Evolutionary conservation across 2,113 vertebrate genomes (phyloP), one percentile per base, ranked within the genome.

Genomic region (Lathamus discolor): DNA sequence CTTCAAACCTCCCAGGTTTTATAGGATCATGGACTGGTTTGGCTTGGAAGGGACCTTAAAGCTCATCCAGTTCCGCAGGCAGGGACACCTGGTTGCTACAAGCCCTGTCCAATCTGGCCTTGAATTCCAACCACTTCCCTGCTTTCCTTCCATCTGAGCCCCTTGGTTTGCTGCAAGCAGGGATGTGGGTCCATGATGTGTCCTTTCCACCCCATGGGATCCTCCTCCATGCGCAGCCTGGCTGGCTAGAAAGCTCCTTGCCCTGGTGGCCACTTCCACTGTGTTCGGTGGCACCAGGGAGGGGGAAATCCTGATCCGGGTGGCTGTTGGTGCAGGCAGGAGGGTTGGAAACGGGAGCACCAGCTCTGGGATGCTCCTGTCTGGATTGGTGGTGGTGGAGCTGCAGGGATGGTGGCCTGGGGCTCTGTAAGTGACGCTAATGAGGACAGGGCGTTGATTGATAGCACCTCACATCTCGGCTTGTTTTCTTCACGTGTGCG

Each of bases 361-460:
- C 46, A 10, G 13, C 44, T 19, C 48, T 0, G 3, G 5, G 37
- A 17, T 35, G 57, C 51, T 52, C 37, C 52, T 41, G 62, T 16
- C 92, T 29, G 68, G 5, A 3, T 4, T 1, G 1, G 17, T 46
- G n/a, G 3, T 12, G 31, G 5, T 4, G 7, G 24, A 37, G 20
- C 63, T 1, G 1, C 20, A 1, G 63, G 48, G 43, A 28, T 0
- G 4, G 28, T 23, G 37, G 10, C n/a, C 29, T 25, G 62, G 44
- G 8, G 9, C 48, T 44, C 48, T 22, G 5, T n/a, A 7, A 10
- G 31, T 1, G 17, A 4, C 48, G 4, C 31, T 22, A 1, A 18
- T 0, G 1, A 23, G 46, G 43, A 13, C n/a, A 20, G 31, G 6
- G 10, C 0, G 0, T 6, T 10, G 46, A 19, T 15, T 1, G 7